These are phyloP conservation scores for Phymanthus crucifer DNA, from an alignment of 92 coral and sea anemone species.

Conservation along the genomic window DNA sequence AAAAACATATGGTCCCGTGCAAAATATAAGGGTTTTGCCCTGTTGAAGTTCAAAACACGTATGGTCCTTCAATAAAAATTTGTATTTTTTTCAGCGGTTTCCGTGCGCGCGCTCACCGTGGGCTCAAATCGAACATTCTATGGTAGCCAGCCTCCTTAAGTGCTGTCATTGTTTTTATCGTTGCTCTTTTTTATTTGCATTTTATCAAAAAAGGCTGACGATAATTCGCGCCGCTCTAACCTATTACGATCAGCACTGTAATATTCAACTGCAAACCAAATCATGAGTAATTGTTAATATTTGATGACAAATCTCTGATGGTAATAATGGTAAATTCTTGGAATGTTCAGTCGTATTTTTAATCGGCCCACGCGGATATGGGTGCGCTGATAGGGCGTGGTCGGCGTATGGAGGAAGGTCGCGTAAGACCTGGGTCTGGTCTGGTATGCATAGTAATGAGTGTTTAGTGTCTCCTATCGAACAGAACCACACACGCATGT, in stretches of 20 bases:
- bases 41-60: too few species aligned
- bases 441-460: slow-evolving; percentile 34
- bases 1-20: too few species aligned
- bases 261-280: neutral
- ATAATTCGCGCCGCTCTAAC: neutral
- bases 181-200: neutral
- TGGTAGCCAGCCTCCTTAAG: too few species aligned
- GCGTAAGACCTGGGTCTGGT: slow-evolving; percentile 20
- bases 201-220: neutral
- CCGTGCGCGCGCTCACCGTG: too few species aligned
- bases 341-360: neutral
- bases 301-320: neutral
- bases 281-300: neutral
- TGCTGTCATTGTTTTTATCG: neutral
- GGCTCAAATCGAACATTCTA: too few species aligned
- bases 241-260: neutral
- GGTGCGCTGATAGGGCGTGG: slow-evolving; percentile 25
- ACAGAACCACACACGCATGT: slow-evolving; percentile 19
- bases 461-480: neutral
- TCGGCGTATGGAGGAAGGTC: slow-evolving; percentile 8
- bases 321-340: neutral
- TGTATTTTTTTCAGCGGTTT: too few species aligned
- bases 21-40: too few species aligned
- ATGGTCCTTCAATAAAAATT: too few species aligned
- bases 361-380: slow-evolving; percentile 12